Percentiles rank a stretch among this genome's conserved stretches.
Conservation (phyloP, 2,888 invertebrate species). For the Axea sp. region DNA sequence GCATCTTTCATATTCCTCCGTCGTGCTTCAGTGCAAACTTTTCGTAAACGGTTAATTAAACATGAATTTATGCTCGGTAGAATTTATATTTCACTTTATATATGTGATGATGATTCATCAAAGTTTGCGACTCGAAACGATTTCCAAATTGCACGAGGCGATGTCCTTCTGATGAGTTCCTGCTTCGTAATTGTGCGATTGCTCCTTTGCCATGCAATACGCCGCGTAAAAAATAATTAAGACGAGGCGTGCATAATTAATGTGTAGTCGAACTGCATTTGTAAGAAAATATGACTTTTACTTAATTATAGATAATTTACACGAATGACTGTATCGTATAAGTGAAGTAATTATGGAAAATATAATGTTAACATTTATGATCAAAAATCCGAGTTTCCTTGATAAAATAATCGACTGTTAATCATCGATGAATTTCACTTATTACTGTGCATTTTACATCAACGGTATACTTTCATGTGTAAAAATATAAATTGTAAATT, state of each 20-base stretch:
- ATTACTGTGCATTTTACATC: background rate
- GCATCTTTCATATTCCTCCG: too few species aligned
- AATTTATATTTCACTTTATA: constrained; percentile 10
- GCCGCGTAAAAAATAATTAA: constrained; percentile 31
- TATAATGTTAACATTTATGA: constrained; percentile 33
- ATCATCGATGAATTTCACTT: constrained; percentile 34
- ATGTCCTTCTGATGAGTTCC: constrained; percentile 12
- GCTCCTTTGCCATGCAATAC: constrained; percentile 13
- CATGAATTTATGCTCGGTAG: constrained; percentile 14
- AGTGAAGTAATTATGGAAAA: constrained; percentile 40
- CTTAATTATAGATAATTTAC: constrained; percentile 43
- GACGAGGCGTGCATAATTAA: constrained; percentile 37
- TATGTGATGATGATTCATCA: background rate
- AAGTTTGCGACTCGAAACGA: constrained; percentile 4
- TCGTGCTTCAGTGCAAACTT: too few species aligned
- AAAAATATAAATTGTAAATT: too few species aligned
- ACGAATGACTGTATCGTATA: constrained; percentile 20
- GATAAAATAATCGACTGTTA: constrained; percentile 37
- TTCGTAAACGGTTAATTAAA: constrained; percentile 7
- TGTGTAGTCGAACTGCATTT: constrained; percentile 14
- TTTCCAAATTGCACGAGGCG: background rate
- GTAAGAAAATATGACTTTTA: constrained; percentile 41
- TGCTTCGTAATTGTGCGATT: constrained; percentile 13
- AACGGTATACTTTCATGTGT: too few species aligned
- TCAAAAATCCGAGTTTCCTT: constrained; percentile 20